Evolutionary conservation across 2,888 invertebrate species (phyloP).

Genomic region (Megastigmus dorsalis): DNA sequence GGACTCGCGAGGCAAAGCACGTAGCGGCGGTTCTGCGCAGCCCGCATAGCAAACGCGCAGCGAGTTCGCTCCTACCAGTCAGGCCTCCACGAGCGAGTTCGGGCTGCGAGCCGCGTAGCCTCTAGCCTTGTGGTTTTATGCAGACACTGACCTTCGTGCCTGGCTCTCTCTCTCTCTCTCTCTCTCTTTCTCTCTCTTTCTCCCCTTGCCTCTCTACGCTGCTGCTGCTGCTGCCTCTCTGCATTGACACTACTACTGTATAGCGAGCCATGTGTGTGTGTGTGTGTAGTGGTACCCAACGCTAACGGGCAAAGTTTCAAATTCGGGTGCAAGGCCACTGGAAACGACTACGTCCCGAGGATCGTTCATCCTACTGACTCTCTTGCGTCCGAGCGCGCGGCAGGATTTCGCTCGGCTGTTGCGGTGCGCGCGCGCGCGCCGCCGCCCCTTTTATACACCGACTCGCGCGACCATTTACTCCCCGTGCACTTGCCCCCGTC

Average conservation of each 20-base stretch:
- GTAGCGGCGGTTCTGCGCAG: conserved; percentile 71
- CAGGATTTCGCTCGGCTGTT: too few relatives aligned
- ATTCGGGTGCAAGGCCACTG: conserved; percentile 73
- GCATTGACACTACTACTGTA: too few relatives aligned
- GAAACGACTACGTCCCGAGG: conserved; percentile 7
- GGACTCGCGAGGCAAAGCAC: conserved; percentile 72
- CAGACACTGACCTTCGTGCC: conserved; percentile 74
- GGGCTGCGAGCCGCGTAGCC: conserved; percentile 62
- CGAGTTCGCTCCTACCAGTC: conserved; percentile 18
- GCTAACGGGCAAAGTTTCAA: conserved; percentile 71
- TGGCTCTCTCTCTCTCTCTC: conserved; percentile 45
- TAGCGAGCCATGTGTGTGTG: conserved; percentile 44
- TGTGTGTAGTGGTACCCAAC: conserved; percentile 51
- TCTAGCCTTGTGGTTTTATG: conserved; percentile 71
- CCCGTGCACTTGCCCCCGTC: too few relatives aligned
- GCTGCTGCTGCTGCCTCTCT: conserved; percentile 30
- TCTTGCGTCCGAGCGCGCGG: neutral
- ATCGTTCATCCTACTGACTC: conserved; percentile 32
- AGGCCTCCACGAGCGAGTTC: conserved; percentile 56
- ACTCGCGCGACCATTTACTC: too few relatives aligned
- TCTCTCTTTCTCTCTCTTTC: neutral
- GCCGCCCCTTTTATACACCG: neutral
- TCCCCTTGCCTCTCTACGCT: conserved; percentile 5
- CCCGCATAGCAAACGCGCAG: conserved; percentile 72
- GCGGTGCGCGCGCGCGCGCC: too few relatives aligned